Evolutionary conservation across 2,797 vertebrate species (phyloP).

Genomic region (Rhinichthys osculus): DNA sequence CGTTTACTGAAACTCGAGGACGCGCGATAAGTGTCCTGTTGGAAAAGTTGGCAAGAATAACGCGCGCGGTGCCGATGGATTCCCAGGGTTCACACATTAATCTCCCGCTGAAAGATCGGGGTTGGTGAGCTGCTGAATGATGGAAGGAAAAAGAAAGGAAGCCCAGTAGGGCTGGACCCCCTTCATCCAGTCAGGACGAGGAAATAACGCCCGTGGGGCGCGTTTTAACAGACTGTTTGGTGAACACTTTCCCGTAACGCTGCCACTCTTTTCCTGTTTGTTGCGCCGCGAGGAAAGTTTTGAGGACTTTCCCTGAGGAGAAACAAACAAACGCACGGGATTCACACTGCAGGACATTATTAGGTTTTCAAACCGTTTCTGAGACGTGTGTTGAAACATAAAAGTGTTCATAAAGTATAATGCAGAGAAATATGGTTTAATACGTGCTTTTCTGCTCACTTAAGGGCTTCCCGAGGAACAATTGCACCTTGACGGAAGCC

Average conservation of each 20-base stretch:
- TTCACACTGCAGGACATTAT: neutral
- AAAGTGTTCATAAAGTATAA: neutral
- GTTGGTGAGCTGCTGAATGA: slow-evolving; percentile 18
- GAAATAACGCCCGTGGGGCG: slow-evolving; percentile 39
- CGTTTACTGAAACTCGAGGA: slow-evolving; percentile 25
- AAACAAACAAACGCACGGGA: neutral
- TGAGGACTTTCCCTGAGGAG: neutral
- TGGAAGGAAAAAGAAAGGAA: slow-evolving; percentile 35
- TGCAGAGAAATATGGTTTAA: neutral
- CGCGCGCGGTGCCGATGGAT: slow-evolving; percentile 5
- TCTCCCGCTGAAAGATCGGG: slow-evolving; percentile 38
- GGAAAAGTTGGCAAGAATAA: neutral
- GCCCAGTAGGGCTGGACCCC: slow-evolving; percentile 34
- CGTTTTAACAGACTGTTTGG: slow-evolving; percentile 13
- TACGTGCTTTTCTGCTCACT: neutral
- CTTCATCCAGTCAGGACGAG: slow-evolving; percentile 33
- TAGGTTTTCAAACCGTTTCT: neutral
- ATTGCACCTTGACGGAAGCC: neutral
- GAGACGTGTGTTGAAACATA: neutral
- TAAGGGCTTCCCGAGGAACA: neutral
- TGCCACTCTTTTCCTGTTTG: slow-evolving; percentile 46
- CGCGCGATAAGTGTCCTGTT: slow-evolving; percentile 15
- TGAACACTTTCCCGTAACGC: slow-evolving; percentile 33
- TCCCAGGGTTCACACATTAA: slow-evolving; percentile 14
- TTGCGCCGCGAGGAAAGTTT: slow-evolving; percentile 18